Evolutionary conservation across 1,140 invertebrate genomes (phyloP).

Genomic region (Zaprionus gabonicus): DNA sequence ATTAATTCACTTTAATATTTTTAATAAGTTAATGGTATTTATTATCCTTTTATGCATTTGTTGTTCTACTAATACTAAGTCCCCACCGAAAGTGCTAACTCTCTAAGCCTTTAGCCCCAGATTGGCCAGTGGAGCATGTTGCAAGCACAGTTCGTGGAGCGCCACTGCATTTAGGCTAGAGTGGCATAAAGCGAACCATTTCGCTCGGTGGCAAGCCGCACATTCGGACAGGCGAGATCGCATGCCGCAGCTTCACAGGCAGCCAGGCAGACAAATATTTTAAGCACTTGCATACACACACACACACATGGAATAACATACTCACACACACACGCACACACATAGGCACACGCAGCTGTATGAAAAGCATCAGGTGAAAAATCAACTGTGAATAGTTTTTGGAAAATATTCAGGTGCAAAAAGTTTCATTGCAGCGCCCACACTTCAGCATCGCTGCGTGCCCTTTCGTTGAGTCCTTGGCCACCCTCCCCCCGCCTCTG

Average conservation of each 20-base stretch:
- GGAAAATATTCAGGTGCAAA: constrained; percentile 79
- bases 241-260: constrained; percentile 38
- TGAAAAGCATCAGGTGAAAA: constrained; percentile 82
- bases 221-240: constrained; percentile 34
- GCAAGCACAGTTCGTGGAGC: not conserved
- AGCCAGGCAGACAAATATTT: constrained; percentile 71
- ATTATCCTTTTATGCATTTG: no score
- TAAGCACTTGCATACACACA: constrained; percentile 59
- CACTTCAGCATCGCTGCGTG: constrained; percentile 31
- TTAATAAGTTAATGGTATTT: no score
- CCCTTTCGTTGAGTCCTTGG: constrained; percentile 20
- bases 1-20: no score
- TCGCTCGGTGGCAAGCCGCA: constrained; percentile 44
- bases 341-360: constrained; percentile 1
- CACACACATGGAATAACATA: constrained; percentile 21
- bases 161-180: constrained; percentile 56
- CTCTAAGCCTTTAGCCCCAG: not conserved
- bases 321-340: constrained; percentile 24
- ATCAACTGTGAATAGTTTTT: constrained; percentile 82
- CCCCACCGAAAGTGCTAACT: not conserved
- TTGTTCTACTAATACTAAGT: no score
- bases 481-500: not conserved
- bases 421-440: constrained; percentile 71
- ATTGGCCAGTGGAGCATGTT: not conserved
- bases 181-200: constrained; percentile 39